Evolutionary conservation across 37 sponge, comb jelly and placozoan species (phyloP).

Genomic region (Tethya wilhelma): DNA sequence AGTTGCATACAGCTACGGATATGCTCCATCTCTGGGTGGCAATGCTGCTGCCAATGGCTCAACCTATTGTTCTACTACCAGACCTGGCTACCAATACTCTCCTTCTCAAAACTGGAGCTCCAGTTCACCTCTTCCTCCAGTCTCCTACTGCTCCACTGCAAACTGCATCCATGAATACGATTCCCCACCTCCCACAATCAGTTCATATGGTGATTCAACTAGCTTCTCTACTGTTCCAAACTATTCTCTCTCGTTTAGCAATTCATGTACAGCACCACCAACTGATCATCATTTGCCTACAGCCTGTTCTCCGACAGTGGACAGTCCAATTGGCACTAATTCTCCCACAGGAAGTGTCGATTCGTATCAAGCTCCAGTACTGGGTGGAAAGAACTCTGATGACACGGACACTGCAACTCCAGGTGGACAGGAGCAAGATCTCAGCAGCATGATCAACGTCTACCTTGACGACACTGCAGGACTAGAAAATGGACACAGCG

Average conservation of each 20-base stretch:
- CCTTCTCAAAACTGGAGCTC: slow-evolving; percentile 10
- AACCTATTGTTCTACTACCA: neutral
- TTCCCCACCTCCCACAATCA: slow-evolving; percentile 16
- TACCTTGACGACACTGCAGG: slow-evolving; percentile 54
- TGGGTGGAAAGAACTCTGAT: slow-evolving; percentile 37
- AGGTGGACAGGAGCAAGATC: slow-evolving; percentile 50
- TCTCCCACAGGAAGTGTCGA: slow-evolving; percentile 69
- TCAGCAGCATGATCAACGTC: slow-evolving; percentile 67
- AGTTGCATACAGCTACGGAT: slow-evolving; percentile 31
- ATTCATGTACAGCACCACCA: slow-evolving; percentile 13
- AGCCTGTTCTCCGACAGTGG: slow-evolving; percentile 19
- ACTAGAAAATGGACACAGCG: slow-evolving; percentile 23
- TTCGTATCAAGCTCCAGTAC: slow-evolving; percentile 46
- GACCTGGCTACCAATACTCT: slow-evolving; percentile 2
- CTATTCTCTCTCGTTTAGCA: slow-evolving; percentile 28
- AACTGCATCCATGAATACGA: slow-evolving; percentile 33
- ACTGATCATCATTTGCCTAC: too few relatives aligned
- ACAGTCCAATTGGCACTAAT: slow-evolving; percentile 43
- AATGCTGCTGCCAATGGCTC: neutral
- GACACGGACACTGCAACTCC: slow-evolving; percentile 58
- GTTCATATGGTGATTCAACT: neutral
- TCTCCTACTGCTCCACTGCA: neutral
- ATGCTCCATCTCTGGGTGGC: slow-evolving; percentile 18
- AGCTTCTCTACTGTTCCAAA: neutral
- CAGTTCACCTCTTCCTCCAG: slow-evolving; percentile 1